Conservation (phyloP, 1,140 invertebrate genomes). For the Lysiphlebus fabarum region DNA sequence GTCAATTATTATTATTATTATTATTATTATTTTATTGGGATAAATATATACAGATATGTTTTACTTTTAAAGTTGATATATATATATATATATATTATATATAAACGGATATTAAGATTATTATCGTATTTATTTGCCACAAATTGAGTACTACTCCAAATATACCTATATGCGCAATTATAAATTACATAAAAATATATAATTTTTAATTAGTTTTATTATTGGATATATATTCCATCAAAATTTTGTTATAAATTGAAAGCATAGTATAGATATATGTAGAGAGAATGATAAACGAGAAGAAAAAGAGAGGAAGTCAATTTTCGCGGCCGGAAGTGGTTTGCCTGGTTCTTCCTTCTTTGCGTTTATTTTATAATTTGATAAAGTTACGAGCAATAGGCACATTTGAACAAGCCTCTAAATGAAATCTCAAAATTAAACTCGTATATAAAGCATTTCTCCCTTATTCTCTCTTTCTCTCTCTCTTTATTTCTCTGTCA, state of each 20-base stretch:
- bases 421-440: conserved; percentile 55
- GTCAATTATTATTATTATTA: too few relatives aligned
- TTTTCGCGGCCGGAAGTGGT: conserved; percentile 50
- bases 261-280: background rate
- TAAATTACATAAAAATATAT: too few relatives aligned
- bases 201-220: conserved; percentile 31
- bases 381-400: conserved; percentile 11
- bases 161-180: too few relatives aligned
- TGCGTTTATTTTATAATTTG: background rate
- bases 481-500: conserved; percentile 38
- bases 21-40: too few relatives aligned
- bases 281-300: conserved; percentile 21
- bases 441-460: conserved; percentile 54
- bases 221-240: conserved; percentile 1
- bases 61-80: too few relatives aligned
- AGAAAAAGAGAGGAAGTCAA: conserved; percentile 46
- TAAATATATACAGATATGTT: too few relatives aligned
- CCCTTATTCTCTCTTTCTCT: conserved; percentile 14
- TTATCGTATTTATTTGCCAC: too few relatives aligned
- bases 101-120: too few relatives aligned
- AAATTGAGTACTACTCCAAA: too few relatives aligned
- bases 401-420: conserved; percentile 26
- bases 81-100: too few relatives aligned
- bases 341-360: conserved; percentile 28
- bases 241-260: too few relatives aligned